Evolutionary conservation across 2,113 vertebrate genomes (phyloP).

Genomic region (Scomber scombrus): DNA sequence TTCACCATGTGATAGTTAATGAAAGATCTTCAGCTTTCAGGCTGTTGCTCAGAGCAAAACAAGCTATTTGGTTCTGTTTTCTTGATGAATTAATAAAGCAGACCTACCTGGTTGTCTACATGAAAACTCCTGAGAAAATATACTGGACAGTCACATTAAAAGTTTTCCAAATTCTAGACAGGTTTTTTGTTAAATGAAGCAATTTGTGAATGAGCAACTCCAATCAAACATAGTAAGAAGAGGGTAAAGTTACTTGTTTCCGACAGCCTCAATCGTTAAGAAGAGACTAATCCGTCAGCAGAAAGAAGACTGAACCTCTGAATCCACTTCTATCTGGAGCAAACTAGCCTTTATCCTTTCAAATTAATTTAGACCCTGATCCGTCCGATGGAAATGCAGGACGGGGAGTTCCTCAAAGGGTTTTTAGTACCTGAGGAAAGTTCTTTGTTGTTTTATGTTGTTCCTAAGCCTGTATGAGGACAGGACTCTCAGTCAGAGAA

Average conservation of each 20-base stretch:
- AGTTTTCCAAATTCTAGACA: neutral
- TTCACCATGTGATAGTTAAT: neutral
- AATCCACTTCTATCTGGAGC: conserved; percentile 20
- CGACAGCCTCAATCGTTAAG: neutral
- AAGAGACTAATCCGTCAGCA: conserved; percentile 8
- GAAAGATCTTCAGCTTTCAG: no score
- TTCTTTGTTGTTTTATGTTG: neutral
- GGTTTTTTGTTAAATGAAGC: neutral
- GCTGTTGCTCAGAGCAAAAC: no score
- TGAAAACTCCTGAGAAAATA: neutral
- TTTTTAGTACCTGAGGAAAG: no score
- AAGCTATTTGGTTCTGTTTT: no score
- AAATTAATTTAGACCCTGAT: no score
- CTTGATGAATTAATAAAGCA: neutral
- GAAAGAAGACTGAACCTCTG: neutral
- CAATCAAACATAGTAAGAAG: neutral
- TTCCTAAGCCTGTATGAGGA: neutral
- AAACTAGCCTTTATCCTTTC: neutral
- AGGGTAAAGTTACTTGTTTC: conserved; percentile 31
- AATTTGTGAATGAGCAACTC: neutral
- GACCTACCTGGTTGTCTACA: neutral
- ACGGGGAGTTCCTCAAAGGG: no score
- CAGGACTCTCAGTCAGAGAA: conserved; percentile 14
- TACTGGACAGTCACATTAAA: neutral
- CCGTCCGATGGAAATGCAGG: no score